Percentiles rank a stretch among this genome's conserved stretches.
phyloP scores from a whole-genome alignment of 1,140 invertebrate genomes.

The Portunus trituberculatus region DNA sequence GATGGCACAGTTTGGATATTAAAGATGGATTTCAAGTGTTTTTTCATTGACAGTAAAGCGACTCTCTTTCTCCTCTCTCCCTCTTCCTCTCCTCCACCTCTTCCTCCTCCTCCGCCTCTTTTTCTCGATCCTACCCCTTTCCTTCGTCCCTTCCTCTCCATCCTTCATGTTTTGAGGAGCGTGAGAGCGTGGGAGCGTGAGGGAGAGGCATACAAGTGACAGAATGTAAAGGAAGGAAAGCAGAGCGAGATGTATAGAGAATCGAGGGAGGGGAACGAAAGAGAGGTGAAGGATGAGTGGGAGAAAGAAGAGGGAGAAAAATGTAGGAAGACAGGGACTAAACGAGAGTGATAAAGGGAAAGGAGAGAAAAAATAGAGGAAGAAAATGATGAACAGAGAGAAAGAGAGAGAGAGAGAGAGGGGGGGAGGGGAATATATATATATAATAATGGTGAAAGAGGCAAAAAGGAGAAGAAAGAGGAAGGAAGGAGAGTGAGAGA shows the following conservation, averaged over 20 bases:
- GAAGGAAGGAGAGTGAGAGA: neutral
- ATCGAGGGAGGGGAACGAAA: neutral
- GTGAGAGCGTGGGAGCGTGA: neutral
- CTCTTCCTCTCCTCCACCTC: neutral
- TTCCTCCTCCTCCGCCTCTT: neutral
- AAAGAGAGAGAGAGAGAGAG: neutral
- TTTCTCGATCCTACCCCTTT: neutral
- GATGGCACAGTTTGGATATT: too few species aligned
- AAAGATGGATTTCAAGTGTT: too few species aligned
- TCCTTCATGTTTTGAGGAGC: neutral
- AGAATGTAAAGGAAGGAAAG: neutral
- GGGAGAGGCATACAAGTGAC: neutral
- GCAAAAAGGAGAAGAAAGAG: neutral
- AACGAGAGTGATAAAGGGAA: neutral
- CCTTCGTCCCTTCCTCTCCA: neutral
- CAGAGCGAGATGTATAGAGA: neutral
- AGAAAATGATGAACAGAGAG: neutral
- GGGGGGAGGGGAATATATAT: neutral
- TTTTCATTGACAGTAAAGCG: too few species aligned
- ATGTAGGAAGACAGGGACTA: neutral
- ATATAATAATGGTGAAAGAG: neutral
- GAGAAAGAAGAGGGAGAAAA: neutral
- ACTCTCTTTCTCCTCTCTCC: neutral
- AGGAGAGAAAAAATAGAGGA: neutral
- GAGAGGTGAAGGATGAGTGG: neutral